Conservation (phyloP, 2,888 invertebrate genomes). For the Formica aserva region DNA sequence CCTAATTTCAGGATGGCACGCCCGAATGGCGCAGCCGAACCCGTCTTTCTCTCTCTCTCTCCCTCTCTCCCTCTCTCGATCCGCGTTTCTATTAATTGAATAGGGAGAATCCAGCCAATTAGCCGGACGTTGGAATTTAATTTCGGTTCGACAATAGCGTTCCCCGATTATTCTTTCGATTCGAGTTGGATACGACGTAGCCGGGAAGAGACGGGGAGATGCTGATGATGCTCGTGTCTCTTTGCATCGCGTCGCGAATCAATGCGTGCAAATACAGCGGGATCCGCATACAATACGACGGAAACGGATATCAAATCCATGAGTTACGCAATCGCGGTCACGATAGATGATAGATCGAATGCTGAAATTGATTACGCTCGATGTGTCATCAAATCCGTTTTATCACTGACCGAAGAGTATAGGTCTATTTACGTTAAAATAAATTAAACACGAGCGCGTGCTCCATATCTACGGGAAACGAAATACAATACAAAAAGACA, state of each 20-base stretch:
- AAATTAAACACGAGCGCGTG: neutral
- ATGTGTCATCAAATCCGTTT: neutral
- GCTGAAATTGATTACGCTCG: neutral
- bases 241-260: conserved; percentile 29
- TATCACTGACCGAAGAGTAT: neutral
- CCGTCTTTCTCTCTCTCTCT: conserved; percentile 5
- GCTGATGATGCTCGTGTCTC: conserved; percentile 19
- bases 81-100: conserved; percentile 42
- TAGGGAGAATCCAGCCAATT: conserved; percentile 44
- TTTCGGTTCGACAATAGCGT: conserved; percentile 44
- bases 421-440: conserved; percentile 25
- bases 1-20: conserved; percentile 17
- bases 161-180: conserved; percentile 48
- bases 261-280: neutral
- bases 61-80: neutral
- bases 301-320: conserved; percentile 20
- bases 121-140: conserved; percentile 43
- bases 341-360: conserved; percentile 2
- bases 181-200: neutral
- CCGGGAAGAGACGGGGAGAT: neutral
- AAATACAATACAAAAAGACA: neutral
- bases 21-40: conserved; percentile 5
- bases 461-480: neutral
- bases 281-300: neutral
- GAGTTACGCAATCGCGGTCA: conserved; percentile 6